Base-by-base conservation (phyloP, 2,113 vertebrate species). In the Nothobranchius kuhntae region DNA sequence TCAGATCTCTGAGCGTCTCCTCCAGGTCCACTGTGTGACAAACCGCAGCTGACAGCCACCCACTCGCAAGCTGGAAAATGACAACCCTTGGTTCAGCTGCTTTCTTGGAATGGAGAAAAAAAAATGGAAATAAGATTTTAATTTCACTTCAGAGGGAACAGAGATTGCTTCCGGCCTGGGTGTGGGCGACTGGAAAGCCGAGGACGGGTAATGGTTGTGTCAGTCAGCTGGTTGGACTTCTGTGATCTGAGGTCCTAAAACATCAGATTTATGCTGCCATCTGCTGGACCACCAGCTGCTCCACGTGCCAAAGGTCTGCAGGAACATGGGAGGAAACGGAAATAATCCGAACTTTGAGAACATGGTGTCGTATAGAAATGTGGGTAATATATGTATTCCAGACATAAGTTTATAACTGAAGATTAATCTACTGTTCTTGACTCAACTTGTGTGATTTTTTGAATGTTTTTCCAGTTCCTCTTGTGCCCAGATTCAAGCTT, bases 61-160 rank as follows among this genome's bases (percentile, higher is more conserved):
- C 91, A 92, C 92, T 82, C 89, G 73, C 85, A 78, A 71, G 67
- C 67, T 54, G 50, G 84, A 82, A 93, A 93, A 94, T 92, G 91
- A 93, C 91, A 92, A 90, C 83, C 88, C 83, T 91, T n/a, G 50
- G 69, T 65, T 80, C 44, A 54, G 78, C 69, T 66, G 56, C 68
- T 65, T 62, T 81, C 86, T 83, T 52, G 71, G 72, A 80, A 79
- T 65, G 74, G 58, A 81, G 70, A 76, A 61, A 65, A 87, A 81
- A 86, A 80, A 79, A 77, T 15, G 61, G 85, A 82, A 78, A 30
- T 30, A 30, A 69, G 63, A 73, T 80, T 85, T 80, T 68, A 17
- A 62, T 84, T 82, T 79, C 78, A 74, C 80, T 82, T 87, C 68
- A 87, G 62, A 91, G 68, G 65, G 77, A 81, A 69, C 71, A 8